Evolutionary conservation across 1,140 invertebrate species (phyloP).

Genomic region (Bombus cullumanus): DNA sequence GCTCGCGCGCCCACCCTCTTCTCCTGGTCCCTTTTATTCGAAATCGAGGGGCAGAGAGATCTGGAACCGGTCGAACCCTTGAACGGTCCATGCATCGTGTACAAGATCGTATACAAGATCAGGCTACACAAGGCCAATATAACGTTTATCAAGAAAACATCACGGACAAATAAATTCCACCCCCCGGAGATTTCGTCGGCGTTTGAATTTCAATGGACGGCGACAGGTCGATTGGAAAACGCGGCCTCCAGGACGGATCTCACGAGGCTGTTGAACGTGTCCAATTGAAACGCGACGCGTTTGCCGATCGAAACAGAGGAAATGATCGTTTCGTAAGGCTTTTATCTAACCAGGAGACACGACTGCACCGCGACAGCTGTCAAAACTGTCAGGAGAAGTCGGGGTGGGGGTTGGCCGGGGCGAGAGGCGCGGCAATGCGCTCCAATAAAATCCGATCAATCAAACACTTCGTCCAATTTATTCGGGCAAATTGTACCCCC

Average conservation of each 20-base stretch:
- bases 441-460: constrained; percentile 38
- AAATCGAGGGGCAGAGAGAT: not conserved
- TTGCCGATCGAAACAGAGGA: constrained; percentile 22
- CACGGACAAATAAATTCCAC: not conserved
- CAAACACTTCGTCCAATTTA: constrained; percentile 37
- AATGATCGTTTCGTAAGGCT: constrained; percentile 28
- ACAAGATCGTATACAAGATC: not conserved
- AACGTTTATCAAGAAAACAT: not conserved
- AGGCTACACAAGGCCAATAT: not conserved
- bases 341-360: constrained; percentile 26
- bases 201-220: not conserved
- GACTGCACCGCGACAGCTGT: constrained; percentile 20
- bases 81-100: not conserved
- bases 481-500: not conserved
- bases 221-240: not conserved
- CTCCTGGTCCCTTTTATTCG: constrained; percentile 1
- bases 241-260: not conserved
- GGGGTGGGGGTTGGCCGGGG: not conserved
- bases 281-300: not conserved
- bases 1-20: constrained; percentile 6
- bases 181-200: not conserved
- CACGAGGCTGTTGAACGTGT: constrained; percentile 1
- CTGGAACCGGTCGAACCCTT: not conserved
- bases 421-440: not conserved
- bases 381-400: constrained; percentile 25